Conservation (phyloP, 1,140 invertebrate species). For the Meteorus sp. region DNA sequence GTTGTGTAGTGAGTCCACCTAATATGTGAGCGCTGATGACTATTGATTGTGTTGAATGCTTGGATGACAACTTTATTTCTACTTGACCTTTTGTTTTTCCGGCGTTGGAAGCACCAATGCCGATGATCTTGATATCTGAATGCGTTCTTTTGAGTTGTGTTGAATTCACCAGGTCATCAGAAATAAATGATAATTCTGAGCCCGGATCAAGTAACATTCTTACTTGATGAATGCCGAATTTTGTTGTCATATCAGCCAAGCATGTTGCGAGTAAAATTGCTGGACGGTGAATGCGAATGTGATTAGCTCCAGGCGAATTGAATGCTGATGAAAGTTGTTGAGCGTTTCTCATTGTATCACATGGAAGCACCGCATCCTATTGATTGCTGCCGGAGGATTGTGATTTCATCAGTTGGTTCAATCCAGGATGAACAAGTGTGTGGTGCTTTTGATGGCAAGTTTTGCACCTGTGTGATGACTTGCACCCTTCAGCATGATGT, state of each 20-base stretch:
- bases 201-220: constrained; percentile 14
- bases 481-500: not conserved
- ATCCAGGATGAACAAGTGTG: not conserved
- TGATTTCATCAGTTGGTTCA: too few relatives aligned
- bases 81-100: not conserved
- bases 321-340: not conserved
- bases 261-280: constrained; percentile 8
- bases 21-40: constrained; percentile 12
- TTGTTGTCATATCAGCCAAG: too few relatives aligned
- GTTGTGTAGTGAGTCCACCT: not conserved
- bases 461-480: not conserved
- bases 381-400: not conserved
- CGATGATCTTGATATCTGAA: not conserved
- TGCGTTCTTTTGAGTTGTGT: not conserved
- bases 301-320: too few relatives aligned
- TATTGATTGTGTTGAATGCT: not conserved
- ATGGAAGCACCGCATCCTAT: not conserved
- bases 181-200: constrained; percentile 13
- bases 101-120: not conserved
- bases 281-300: too few relatives aligned
- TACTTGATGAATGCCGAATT: not conserved
- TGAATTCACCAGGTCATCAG: not conserved
- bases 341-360: too few relatives aligned
- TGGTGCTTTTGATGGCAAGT: not conserved
- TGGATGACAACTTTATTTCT: not conserved